Evolutionary conservation across 2,113 vertebrate species (phyloP).

Genomic region (Bagarius yarrelli): DNA sequence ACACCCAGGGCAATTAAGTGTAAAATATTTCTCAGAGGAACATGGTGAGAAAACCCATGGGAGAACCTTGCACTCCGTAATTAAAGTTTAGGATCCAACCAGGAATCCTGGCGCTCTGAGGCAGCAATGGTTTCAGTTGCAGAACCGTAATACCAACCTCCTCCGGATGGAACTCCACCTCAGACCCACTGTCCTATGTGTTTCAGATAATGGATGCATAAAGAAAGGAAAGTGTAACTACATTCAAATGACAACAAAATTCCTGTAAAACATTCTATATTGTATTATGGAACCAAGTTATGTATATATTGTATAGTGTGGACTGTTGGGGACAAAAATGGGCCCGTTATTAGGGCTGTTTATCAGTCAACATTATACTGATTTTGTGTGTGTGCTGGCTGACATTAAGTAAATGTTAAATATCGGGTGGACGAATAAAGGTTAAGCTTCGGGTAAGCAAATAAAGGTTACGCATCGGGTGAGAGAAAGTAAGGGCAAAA

Average conservation of each 20-base stretch:
- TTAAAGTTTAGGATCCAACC: neutral
- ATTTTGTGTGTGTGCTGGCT: neutral
- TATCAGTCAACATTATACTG: neutral
- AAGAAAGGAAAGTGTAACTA: neutral
- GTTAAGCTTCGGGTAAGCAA: too few species aligned
- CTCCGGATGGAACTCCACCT: neutral
- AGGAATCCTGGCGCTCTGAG: neutral
- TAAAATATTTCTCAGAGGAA: neutral
- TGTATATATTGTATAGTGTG: neutral
- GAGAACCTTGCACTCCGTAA: neutral
- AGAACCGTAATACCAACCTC: neutral
- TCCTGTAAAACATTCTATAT: neutral
- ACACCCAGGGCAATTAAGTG: neutral
- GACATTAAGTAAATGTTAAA: too few species aligned
- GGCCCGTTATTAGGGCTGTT: neutral
- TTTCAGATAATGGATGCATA: neutral
- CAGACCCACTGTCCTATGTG: neutral
- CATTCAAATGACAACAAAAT: neutral
- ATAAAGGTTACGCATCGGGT: slow-evolving; percentile 2
- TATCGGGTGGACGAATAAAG: too few species aligned
- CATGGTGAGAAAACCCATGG: neutral
- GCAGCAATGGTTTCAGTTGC: neutral
- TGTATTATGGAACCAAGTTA: neutral
- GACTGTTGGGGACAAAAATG: neutral
- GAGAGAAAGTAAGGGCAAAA: neutral